Base-by-base conservation (phyloP, 2,113 vertebrate species). In the Colaptes auratus region DNA sequence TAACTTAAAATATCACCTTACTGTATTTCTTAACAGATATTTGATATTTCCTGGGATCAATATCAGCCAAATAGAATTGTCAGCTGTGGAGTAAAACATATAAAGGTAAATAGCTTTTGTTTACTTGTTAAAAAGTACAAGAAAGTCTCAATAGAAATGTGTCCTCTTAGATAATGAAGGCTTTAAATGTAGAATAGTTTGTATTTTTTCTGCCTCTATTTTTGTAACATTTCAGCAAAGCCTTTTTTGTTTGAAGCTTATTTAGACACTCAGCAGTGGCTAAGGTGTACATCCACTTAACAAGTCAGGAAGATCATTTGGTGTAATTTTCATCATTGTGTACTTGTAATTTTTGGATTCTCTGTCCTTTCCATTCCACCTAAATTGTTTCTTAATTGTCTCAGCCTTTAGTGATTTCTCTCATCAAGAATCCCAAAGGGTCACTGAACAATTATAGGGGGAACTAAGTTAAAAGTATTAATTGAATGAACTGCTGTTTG, bases 71-170 rank as follows among this genome's bases (percentile, higher is more conserved):
- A 98, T 89, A 98, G 99, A 93, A 97, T 99, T 58, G 98, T 99
- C 95, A 99, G 98, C 98, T 99, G 99, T 91, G 99, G 99, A 84
- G 99, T 99, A 88, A 99, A 99, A 92, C 99, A 99, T 96, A 99
- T 99, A 97, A 99, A 99, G 99, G 99, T 99, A 97, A 98, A 97
- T 88, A 86, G 30, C 24, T 91, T 93, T 87, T 95, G 25, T 56
- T 90, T 77, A 42, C 39, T 80, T 83, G 21, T 61, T 65, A 14
- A n/a, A 88, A 65, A 73, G 36, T 36, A 69, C 72, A 27, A 77
- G 50, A 53, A 82, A 27, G 15, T 50, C 35, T 46, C 67, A 48
- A 75, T 91, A 80, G 7, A 28, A 30, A 15, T 20, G 33, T 39
- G 8, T 64, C 50, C n/a, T 92, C 5, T 78, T 87, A 33, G 27